Evolutionary conservation across 2,888 invertebrate genomes (phyloP).

Genomic region (Melinaea marsaeus): DNA sequence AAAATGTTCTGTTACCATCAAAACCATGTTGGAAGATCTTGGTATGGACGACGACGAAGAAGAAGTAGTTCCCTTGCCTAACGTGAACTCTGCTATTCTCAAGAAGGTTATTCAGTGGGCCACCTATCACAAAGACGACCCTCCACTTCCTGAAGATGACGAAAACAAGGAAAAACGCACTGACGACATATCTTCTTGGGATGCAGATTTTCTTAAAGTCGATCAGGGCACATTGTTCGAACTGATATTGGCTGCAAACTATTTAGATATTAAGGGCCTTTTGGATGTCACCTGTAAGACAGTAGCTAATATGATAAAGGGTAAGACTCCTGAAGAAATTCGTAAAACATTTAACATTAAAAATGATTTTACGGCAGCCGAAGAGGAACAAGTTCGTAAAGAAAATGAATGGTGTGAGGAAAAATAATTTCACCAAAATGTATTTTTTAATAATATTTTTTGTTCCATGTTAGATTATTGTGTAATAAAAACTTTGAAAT

Average conservation of each 20-base stretch:
- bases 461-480: slow-evolving; percentile 2
- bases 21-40: slow-evolving; percentile 97
- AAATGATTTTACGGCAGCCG: slow-evolving; percentile 96
- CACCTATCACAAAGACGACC: slow-evolving; percentile 96
- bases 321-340: slow-evolving; percentile 98
- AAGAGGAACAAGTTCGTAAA: slow-evolving; percentile 98
- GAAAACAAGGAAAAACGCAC: slow-evolving; percentile 99
- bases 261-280: slow-evolving; percentile 96
- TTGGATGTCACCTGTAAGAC: slow-evolving; percentile 99
- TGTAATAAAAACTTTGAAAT: background rate
- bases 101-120: slow-evolving; percentile 97
- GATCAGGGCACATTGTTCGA: slow-evolving; percentile 98
- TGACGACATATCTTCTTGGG: slow-evolving; percentile 99
- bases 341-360: slow-evolving; percentile 98
- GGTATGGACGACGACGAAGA: slow-evolving; percentile 96
- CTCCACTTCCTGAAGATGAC: slow-evolving; percentile 96
- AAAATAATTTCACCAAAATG: slow-evolving; percentile 71
- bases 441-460: background rate
- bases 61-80: slow-evolving; percentile 96
- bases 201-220: slow-evolving; percentile 98
- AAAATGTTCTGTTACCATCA: slow-evolving; percentile 98
- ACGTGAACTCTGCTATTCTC: slow-evolving; percentile 97
- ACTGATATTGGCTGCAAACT: slow-evolving; percentile 97
- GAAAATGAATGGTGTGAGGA: slow-evolving; percentile 97
- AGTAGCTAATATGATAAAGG: slow-evolving; percentile 98